Evolutionary conservation across 2,888 invertebrate species (phyloP), one percentile per base, ranked within the genome.

Genomic region (Hydriomena furcata): DNA sequence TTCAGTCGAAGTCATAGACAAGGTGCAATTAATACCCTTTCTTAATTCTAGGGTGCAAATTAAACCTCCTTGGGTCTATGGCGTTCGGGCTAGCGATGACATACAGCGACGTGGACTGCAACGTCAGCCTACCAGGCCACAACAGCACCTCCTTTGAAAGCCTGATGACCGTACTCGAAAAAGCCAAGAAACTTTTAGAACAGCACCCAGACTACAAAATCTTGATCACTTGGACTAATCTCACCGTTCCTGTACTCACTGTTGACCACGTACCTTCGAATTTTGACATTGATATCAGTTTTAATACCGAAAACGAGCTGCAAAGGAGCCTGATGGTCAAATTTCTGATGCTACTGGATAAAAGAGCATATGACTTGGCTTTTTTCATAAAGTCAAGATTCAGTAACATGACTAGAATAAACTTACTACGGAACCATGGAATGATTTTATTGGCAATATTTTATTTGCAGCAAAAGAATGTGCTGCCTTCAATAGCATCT

Each of bases 401-500:
- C 2, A 51, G 48, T 23, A 40, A 23, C 37, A 45, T 4, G 7
- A 17, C 32, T 1, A 12, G 32, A 0, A 3, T 7, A 1, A 1
- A 8, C 2, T 2, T 30, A 12, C 37, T 49, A 30, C 30, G 54
- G 0, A 58, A 50, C 10, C 54, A 58, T 13, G 52, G 44, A 0
- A 43, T 58, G 17, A 27, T 40, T 1, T 3, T 62, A 24, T 23
- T 68, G 7, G 49, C 58, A 0, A 49, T 67, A 42, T 67, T 69
- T 32, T 69, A 59, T 42, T 50, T 68, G 5, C 67, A 69, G 44
- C 68, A 63, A n/a, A 27, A 36, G 12, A 21, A 36, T 1, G 25
- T 60, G 5, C 7, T 56, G 7, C 60, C 60, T 1, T 10, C 56
- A 1, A 31, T 57, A 2, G 30, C 23, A 0, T 7, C 32, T 1